phyloP scores from a whole-genome alignment of 2,113 vertebrate species.

The Bettongia penicillata region DNA sequence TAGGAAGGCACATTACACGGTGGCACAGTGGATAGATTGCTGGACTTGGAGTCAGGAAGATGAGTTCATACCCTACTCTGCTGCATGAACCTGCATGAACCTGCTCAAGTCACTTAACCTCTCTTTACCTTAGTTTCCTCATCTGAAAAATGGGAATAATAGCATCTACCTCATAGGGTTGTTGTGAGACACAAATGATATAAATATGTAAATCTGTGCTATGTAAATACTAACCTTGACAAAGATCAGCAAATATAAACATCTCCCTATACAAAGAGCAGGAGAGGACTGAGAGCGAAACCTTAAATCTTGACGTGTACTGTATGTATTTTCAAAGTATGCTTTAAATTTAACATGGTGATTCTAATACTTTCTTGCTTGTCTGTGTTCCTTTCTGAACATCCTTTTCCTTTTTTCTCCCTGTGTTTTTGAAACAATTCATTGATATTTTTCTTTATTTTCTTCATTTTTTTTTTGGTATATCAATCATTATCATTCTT shows the following conservation, averaged over 20 bases:
- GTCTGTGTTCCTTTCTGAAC: neutral
- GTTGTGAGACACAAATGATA: neutral
- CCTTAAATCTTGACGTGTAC: neutral
- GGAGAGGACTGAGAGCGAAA: neutral
- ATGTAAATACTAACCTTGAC: neutral
- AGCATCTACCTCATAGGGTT: neutral
- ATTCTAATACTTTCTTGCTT: neutral
- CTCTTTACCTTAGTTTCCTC: neutral
- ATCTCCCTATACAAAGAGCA: neutral
- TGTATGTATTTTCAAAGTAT: neutral
- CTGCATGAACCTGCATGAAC: neutral
- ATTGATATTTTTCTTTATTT: neutral
- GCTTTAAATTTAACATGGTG: neutral
- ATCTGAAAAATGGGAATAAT: neutral
- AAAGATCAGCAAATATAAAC: neutral
- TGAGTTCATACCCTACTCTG: neutral
- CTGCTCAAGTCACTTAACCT: neutral
- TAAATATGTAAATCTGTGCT: neutral
- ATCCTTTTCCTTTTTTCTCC: neutral
- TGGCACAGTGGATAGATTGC: neutral
- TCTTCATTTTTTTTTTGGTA: neutral
- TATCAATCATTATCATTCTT: neutral
- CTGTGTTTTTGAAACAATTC: neutral
- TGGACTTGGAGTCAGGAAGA: neutral
- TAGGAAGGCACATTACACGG: too few species aligned